Percentiles rank a stretch among this genome's conserved stretches.
phyloP scores from a whole-genome alignment of 2,888 invertebrate genomes.

The Minunthozetes semirufus region DNA sequence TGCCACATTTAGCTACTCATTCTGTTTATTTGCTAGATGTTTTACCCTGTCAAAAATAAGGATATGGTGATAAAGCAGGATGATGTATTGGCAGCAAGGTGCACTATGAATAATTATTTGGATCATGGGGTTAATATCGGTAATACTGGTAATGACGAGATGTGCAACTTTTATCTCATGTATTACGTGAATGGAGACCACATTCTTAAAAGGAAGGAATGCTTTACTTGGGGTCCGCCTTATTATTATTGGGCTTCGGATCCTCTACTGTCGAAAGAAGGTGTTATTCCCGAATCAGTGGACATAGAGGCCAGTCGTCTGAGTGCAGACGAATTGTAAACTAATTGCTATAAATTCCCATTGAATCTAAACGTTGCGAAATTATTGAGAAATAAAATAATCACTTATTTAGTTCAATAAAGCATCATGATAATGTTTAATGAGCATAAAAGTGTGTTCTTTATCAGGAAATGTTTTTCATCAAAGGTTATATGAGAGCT shows the following conservation, averaged over 20 bases:
- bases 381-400: no score
- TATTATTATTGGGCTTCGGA: conserved; percentile 66
- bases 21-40: conserved; percentile 62
- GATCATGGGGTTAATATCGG: conserved; percentile 63
- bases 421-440: no score
- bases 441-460: no score
- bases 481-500: no score
- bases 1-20: no score
- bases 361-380: no score
- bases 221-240: conserved; percentile 77
- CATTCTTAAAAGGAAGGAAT: conserved; percentile 70
- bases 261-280: conserved; percentile 47
- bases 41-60: conserved; percentile 67
- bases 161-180: conserved; percentile 94
- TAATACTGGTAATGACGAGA: conserved; percentile 77
- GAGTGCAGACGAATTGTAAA: background rate
- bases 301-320: conserved; percentile 42
- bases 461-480: no score
- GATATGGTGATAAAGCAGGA: conserved; percentile 59
- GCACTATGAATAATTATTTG: conserved; percentile 77
- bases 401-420: no score
- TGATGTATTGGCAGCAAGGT: conserved; percentile 77
- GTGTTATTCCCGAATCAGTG: conserved; percentile 41
- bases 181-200: conserved; percentile 71
- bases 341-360: background rate